Conservation (phyloP, 2,888 invertebrate species). For the Agrotis exclamationis region DNA sequence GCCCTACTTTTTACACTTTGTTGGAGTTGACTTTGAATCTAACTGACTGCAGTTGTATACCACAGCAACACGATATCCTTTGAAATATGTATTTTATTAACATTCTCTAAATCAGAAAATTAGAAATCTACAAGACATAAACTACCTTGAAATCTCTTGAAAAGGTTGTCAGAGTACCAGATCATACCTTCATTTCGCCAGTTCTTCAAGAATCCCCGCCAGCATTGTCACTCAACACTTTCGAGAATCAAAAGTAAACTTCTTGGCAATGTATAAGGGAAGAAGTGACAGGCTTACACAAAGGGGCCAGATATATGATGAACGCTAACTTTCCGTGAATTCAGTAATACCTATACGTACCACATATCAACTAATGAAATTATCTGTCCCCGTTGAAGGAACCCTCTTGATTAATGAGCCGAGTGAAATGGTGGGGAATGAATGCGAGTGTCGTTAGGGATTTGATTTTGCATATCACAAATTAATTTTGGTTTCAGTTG, state of each 20-base stretch:
- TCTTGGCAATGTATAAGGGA: slow-evolving; percentile 65
- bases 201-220: not conserved
- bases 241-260: slow-evolving; percentile 57
- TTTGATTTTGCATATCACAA: slow-evolving; percentile 77
- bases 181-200: not conserved
- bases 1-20: not conserved
- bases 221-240: slow-evolving; percentile 19
- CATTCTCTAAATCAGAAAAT: not conserved
- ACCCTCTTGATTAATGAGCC: slow-evolving; percentile 79
- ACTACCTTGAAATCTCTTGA: not conserved
- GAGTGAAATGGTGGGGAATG: slow-evolving; percentile 78
- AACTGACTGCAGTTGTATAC: not conserved
- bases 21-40: not conserved
- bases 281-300: slow-evolving; percentile 77
- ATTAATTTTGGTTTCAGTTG: slow-evolving; percentile 72
- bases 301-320: slow-evolving; percentile 87
- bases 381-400: slow-evolving; percentile 80
- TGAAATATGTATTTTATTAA: not conserved
- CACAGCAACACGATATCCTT: not conserved
- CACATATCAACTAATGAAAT: slow-evolving; percentile 83
- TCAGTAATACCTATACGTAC: slow-evolving; percentile 69
- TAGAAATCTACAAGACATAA: not conserved
- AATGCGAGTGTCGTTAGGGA: slow-evolving; percentile 77
- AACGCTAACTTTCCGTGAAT: slow-evolving; percentile 79
- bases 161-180: not conserved